A percentile compares a stretch with the other conserved stretches of the same genome.
Evolutionary conservation across 2,113 vertebrate species (phyloP).

Genomic region (Nettapus auritus): DNA sequence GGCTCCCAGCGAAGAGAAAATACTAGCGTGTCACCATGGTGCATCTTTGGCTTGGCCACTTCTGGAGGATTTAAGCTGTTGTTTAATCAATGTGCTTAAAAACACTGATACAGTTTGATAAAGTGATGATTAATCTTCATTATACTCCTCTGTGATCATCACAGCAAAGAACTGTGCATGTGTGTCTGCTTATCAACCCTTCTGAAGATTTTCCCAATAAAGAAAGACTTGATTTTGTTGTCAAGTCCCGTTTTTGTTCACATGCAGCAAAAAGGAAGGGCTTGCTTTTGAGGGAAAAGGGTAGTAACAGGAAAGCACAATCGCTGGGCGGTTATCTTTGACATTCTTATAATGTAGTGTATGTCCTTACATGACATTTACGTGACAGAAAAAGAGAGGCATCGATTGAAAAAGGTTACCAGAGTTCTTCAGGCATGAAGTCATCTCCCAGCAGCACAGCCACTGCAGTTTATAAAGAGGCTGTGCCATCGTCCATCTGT

Average conservation of each 20-base stretch:
- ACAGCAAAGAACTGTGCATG: not conserved
- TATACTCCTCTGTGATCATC: constrained; percentile 10
- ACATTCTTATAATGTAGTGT: not conserved
- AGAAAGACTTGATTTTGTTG: constrained; percentile 9
- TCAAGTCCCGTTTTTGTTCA: constrained; percentile 19
- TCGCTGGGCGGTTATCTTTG: constrained; percentile 1
- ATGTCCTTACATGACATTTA: constrained; percentile 8
- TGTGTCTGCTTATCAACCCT: not conserved
- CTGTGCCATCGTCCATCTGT: not conserved
- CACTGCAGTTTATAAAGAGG: not conserved
- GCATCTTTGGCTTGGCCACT: not conserved
- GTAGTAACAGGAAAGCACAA: not conserved
- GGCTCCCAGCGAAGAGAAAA: not conserved
- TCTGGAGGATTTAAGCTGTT: constrained; percentile 23
- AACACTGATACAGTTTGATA: not conserved
- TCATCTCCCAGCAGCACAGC: constrained; percentile 18
- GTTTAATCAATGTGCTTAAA: constrained; percentile 36
- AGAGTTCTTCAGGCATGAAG: constrained; percentile 44
- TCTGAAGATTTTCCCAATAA: constrained; percentile 3
- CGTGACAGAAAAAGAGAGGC: not conserved
- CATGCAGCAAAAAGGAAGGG: not conserved
- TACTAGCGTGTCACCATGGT: not conserved
- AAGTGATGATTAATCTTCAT: constrained; percentile 42
- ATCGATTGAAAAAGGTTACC: constrained; percentile 11
- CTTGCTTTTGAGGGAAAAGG: not conserved